Evolutionary conservation across 2,888 invertebrate genomes (phyloP), one percentile per base, ranked within the genome.

Genomic region (Serrognathus titanus): DNA sequence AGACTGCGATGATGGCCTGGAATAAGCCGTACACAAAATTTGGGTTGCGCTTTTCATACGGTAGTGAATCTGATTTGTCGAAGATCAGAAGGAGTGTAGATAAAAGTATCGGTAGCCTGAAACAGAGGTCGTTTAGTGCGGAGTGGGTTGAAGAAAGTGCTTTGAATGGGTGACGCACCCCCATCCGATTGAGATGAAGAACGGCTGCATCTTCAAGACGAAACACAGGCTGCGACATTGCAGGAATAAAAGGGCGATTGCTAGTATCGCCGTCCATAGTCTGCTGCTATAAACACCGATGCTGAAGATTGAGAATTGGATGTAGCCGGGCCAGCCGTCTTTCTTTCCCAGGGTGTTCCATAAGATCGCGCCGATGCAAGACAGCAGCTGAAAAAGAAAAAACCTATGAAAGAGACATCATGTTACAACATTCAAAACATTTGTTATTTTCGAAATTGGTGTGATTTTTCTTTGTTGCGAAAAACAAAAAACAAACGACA

Each of bases 221-320:
- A 89, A 92, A 69, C 92, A 90, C 2, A 93, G 81, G 60, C 94
- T 93, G 55, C 91, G 85, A 59, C 89, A 90, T 76, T 93, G 86
- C 53, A 95, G 78, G 74, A 95, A 88, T 35, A 95, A 82, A 37
- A 97, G 75, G 5, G 88, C 86, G 37, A 92, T 82, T 1, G 95
- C 90, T 55, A 95, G 80, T 69, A 92, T 86, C 7, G 89, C 88
- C 0, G 94, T 92, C 92, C 93, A 94, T 51, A 94, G 79, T 58
- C 94, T 81, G 48, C 92, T 86, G 57, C 92, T 89, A 70, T 91
- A 90, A 58, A 91, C 88, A 57, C 89, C 88, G 62, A 86, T 84
- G 37, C 89, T 86, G 63, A 91, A 88, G 11, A 93, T 73, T 3
- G 86, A 80, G 72, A 94, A 92, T 71, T 94, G 91, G 2, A 89